phyloP scores from a whole-genome alignment of 2,888 invertebrate species.

The Beris morrisii region DNA sequence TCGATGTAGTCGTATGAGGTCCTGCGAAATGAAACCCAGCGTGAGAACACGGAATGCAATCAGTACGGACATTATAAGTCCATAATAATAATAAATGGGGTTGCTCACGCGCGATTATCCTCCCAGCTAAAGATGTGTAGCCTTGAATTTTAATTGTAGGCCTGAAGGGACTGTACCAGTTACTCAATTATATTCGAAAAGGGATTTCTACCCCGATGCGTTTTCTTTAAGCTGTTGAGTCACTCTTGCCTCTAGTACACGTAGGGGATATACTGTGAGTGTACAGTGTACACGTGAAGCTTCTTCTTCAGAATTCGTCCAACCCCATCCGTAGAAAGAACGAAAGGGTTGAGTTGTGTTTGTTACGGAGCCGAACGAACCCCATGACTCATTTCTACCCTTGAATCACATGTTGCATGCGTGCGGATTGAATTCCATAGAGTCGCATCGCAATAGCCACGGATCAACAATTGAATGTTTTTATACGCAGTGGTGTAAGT shows the following conservation, averaged over 20 bases:
- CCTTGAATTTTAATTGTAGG: constrained; percentile 19
- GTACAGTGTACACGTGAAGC: neutral
- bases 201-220: neutral
- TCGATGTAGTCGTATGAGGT: neutral
- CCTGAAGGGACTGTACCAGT: constrained; percentile 4
- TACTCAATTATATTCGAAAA: constrained; percentile 7
- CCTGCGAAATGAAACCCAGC: constrained; percentile 22
- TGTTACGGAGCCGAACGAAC: neutral
- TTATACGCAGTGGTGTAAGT: neutral
- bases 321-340: neutral
- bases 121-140: constrained; percentile 3
- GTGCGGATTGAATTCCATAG: constrained; percentile 8
- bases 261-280: neutral
- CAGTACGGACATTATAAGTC: constrained; percentile 1
- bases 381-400: constrained; percentile 10
- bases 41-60: constrained; percentile 26
- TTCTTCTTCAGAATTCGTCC: neutral
- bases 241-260: no score
- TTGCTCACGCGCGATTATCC: constrained; percentile 18
- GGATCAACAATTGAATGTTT: constrained; percentile 22
- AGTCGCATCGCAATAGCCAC: constrained; percentile 2
- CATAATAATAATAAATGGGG: constrained; percentile 13
- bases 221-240: neutral
- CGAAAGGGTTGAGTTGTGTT: no score
- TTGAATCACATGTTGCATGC: constrained; percentile 18